Conservation (phyloP, 2,113 vertebrate species). For the Pseudonaja textilis region DNA sequence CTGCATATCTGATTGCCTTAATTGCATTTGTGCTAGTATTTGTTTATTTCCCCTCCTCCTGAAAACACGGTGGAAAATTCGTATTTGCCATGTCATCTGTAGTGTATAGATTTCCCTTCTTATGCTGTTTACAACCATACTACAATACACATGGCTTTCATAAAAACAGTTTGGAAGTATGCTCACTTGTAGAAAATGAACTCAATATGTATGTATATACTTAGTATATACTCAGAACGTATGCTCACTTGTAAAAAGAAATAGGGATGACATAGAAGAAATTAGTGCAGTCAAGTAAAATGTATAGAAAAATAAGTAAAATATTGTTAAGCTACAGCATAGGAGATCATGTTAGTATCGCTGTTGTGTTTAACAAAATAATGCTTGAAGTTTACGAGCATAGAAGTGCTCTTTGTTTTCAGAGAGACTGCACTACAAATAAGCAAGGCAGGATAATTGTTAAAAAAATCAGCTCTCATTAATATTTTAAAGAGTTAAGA, state of each 20-base stretch:
- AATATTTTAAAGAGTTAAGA: neutral
- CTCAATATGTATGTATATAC: neutral
- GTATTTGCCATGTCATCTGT: neutral
- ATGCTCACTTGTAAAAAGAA: neutral
- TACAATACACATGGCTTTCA: neutral
- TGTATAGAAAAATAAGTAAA: neutral
- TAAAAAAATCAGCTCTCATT: neutral
- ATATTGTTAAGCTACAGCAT: neutral
- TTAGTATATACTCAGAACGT: neutral
- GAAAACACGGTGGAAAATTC: neutral
- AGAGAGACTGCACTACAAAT: neutral
- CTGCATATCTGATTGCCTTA: neutral
- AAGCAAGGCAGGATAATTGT: neutral
- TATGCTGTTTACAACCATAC: neutral
- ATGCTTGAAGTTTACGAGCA: neutral
- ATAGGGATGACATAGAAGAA: neutral
- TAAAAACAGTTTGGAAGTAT: neutral
- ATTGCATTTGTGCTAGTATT: neutral
- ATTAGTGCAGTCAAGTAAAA: neutral
- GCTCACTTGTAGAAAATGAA: neutral
- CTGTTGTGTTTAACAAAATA: neutral
- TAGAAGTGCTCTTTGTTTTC: neutral
- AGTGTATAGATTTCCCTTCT: neutral
- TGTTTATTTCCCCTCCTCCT: neutral
- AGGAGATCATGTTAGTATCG: neutral